These are phyloP conservation scores for Protonemura montana DNA, from an alignment of 2,888 invertebrate species.

Conservation along the genomic window DNA sequence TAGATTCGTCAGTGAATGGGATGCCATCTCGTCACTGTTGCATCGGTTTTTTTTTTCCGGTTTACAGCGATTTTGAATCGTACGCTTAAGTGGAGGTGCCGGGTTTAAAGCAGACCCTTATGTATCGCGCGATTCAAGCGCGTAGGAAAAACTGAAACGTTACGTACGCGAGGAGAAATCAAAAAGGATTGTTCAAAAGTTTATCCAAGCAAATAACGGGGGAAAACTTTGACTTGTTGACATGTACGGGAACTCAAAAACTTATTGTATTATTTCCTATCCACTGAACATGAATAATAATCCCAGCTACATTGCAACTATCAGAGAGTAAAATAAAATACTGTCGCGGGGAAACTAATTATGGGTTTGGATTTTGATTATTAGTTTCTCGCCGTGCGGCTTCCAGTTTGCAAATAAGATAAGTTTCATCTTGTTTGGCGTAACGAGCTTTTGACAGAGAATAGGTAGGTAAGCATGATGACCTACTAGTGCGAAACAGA, in stretches of 20 bases:
- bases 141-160: no score
- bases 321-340: conserved; percentile 12
- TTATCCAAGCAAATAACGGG: neutral
- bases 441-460: conserved; percentile 4
- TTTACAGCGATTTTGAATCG: no score
- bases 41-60: no score
- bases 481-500: neutral
- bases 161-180: neutral
- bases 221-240: neutral
- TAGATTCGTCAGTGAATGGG: no score
- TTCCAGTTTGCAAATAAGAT: neutral
- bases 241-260: neutral
- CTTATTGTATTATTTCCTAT: neutral
- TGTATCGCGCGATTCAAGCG: neutral
- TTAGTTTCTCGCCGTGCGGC: neutral
- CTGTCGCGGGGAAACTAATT: neutral
- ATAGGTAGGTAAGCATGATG: neutral
- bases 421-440: conserved; percentile 7
- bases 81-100: neutral
- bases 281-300: neutral
- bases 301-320: neutral
- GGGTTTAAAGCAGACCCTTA: neutral
- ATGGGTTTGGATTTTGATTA: neutral
- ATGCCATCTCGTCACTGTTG: no score
- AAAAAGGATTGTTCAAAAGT: neutral